Evolutionary conservation across 2,888 invertebrate species (phyloP).

Genomic region (Tuta absoluta): DNA sequence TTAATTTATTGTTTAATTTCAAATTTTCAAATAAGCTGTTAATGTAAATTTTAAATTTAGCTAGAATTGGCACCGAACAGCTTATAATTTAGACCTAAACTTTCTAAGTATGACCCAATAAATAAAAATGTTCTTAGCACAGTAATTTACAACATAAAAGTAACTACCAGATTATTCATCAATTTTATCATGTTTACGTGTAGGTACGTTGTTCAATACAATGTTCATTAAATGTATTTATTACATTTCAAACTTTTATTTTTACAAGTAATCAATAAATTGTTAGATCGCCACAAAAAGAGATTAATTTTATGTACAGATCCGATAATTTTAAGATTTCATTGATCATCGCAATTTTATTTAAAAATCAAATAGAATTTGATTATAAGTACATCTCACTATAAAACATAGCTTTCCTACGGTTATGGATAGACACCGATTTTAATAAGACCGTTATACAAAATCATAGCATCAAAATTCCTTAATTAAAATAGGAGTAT

Average conservation of each 20-base stretch:
- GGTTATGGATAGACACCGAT: slow-evolving; percentile 26
- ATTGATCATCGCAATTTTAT: background rate
- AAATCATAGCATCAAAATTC: slow-evolving; percentile 38
- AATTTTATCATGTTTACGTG: background rate
- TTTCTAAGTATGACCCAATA: slow-evolving; percentile 44
- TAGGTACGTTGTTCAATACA: slow-evolving; percentile 10
- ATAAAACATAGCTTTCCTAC: slow-evolving; percentile 59
- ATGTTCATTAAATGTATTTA: slow-evolving; percentile 11
- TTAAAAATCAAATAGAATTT: slow-evolving; percentile 28
- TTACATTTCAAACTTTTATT: slow-evolving; percentile 14
- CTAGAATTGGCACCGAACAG: slow-evolving; percentile 66
- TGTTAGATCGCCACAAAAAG: slow-evolving; percentile 9
- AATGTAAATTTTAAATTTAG: slow-evolving; percentile 52
- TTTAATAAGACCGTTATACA: slow-evolving; percentile 42
- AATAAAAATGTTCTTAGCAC: slow-evolving; percentile 38
- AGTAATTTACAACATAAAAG: slow-evolving; percentile 22
- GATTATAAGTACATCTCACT: slow-evolving; percentile 62
- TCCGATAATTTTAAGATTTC: background rate
- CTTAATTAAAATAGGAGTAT: slow-evolving; percentile 42
- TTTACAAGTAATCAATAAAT: slow-evolving; percentile 17
- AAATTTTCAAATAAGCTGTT: slow-evolving; percentile 32
- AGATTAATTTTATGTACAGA: slow-evolving; percentile 19
- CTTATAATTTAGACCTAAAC: slow-evolving; percentile 49
- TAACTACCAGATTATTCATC: slow-evolving; percentile 1
- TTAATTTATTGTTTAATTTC: slow-evolving; percentile 38